A percentile compares a stretch with the other conserved stretches of the same genome.
Conservation (phyloP, 1,140 invertebrate species). For the Periplaneta americana region DNA sequence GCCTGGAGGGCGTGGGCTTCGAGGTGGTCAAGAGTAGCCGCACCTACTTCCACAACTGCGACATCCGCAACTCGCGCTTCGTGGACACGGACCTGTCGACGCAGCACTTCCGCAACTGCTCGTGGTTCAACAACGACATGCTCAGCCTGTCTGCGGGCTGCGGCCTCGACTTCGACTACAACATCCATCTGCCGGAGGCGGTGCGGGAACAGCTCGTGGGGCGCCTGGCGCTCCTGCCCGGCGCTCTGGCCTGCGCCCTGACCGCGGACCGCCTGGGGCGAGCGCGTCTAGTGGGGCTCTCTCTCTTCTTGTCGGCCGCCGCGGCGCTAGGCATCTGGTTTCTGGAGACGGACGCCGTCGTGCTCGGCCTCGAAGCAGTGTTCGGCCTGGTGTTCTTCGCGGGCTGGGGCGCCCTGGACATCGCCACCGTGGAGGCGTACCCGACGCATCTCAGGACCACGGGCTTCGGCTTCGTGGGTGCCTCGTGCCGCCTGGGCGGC, state of each 20-base stretch:
- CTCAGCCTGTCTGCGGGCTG: conserved; percentile 32
- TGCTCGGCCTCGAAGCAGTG: conserved; percentile 35
- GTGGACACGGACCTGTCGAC: conserved; percentile 22
- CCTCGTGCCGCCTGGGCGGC: conserved; percentile 38
- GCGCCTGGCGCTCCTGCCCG: conserved; percentile 38
- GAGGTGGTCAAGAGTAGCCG: conserved; percentile 41
- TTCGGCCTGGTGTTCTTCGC: conserved; percentile 44
- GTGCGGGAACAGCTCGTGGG: conserved; percentile 34
- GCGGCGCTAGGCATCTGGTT: conserved; percentile 44
- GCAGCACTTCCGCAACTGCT: conserved; percentile 31
- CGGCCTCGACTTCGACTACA: conserved; percentile 36
- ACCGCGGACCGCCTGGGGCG: conserved; percentile 44
- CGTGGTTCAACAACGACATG: conserved; percentile 42
- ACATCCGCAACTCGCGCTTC: conserved; percentile 32
- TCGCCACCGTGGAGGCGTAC: conserved; percentile 42
- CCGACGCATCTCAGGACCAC: conserved; percentile 46
- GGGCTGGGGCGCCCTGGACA: conserved; percentile 45
- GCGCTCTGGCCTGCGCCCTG: conserved; percentile 41
- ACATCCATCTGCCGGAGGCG: conserved; percentile 31
- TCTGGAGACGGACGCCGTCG: conserved; percentile 32
- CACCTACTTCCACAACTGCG: conserved; percentile 40
- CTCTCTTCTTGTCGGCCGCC: conserved; percentile 40
- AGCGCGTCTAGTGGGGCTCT: conserved; percentile 34
- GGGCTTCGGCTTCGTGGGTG: conserved; percentile 40
- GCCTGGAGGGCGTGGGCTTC: conserved; percentile 39